These are phyloP conservation scores for Hippocampus barbouri DNA, from an alignment of 2,113 vertebrate genomes.

Conservation along the genomic window DNA sequence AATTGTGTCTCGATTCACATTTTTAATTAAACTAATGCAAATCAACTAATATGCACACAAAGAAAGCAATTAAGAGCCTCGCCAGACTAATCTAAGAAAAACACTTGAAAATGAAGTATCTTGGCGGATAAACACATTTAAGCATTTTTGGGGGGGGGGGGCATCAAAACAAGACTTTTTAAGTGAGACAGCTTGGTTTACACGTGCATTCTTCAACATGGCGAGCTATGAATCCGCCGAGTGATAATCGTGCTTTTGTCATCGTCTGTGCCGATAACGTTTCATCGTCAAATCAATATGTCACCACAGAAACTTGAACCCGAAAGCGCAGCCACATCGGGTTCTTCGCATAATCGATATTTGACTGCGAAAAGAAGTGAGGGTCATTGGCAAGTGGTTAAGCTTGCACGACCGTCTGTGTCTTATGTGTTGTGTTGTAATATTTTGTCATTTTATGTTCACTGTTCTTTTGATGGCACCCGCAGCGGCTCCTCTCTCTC, in stretches of 20 bases:
- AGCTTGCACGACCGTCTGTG: too few species aligned
- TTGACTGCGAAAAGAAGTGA: conserved; percentile 17
- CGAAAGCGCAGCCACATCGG: conserved; percentile 1
- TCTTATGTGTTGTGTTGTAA: too few species aligned
- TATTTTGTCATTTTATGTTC: too few species aligned
- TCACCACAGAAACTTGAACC: background rate
- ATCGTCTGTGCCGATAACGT: conserved; percentile 39
- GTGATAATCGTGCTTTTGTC: conserved; percentile 51
- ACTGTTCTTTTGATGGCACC: too few species aligned
- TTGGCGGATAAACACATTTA: background rate
- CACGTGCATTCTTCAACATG: conserved; percentile 3
- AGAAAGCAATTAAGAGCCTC: background rate
- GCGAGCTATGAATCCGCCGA: conserved; percentile 45
- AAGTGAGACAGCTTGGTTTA: background rate
- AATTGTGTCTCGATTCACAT: background rate
- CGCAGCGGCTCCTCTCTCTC: too few species aligned
- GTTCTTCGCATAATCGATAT: conserved; percentile 28
- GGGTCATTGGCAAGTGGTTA: background rate
- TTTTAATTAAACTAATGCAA: conserved; percentile 1
- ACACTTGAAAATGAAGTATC: background rate
- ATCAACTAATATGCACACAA: background rate
- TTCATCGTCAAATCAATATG: conserved; percentile 34
- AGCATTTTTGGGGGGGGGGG: background rate
- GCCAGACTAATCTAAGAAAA: background rate
- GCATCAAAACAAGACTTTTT: background rate